Conservation (phyloP, 2,113 vertebrate genomes). For the Limanda limanda region DNA sequence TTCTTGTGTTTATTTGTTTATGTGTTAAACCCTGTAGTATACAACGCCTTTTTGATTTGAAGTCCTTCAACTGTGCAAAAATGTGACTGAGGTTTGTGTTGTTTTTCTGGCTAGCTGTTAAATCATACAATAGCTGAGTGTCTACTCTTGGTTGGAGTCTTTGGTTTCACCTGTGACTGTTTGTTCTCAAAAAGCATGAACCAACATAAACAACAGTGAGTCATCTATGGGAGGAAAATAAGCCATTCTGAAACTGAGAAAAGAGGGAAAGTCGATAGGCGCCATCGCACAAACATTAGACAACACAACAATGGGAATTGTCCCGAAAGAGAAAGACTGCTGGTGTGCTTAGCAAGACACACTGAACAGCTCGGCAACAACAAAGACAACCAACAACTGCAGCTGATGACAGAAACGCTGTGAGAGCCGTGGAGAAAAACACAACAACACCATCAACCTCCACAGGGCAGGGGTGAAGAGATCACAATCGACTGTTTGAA, state of each 20-base stretch:
- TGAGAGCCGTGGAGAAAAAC: neutral
- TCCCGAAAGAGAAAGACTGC: neutral
- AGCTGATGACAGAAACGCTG: neutral
- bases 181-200: neutral
- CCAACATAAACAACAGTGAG: neutral
- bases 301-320: neutral
- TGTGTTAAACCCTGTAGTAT: neutral
- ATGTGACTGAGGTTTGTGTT: neutral
- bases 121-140: neutral
- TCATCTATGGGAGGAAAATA: neutral
- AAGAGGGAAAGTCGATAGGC: neutral
- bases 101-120: neutral
- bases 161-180: neutral
- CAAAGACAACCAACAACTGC: neutral
- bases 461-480: neutral
- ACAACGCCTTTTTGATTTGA: neutral
- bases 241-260: neutral
- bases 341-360: too few relatives aligned
- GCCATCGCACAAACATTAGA: neutral
- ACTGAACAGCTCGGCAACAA: neutral
- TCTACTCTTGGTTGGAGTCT: neutral
- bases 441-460: neutral
- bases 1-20: neutral
- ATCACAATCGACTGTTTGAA: neutral
- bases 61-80: neutral